Evolutionary conservation across 2,113 vertebrate genomes (phyloP).

Genomic region (Neomonachus schauinslandi): DNA sequence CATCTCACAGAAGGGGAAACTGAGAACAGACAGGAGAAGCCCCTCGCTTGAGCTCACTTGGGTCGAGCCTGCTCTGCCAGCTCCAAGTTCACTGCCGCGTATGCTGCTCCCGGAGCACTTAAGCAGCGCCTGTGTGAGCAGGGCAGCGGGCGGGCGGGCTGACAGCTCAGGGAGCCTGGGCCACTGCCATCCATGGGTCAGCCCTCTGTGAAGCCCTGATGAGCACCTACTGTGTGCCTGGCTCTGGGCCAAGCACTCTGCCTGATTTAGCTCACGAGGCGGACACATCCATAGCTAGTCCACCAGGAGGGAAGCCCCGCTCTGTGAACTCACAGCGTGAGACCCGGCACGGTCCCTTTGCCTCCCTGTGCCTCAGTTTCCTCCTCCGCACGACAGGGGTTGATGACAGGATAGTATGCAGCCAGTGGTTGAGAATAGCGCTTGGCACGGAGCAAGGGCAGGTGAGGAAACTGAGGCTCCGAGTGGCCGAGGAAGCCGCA

Average conservation of each 20-base stretch:
- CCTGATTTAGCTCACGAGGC: background rate
- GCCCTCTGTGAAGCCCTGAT: accelerated
- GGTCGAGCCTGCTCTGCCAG: background rate
- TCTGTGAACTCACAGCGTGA: background rate
- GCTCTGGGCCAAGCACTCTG: accelerated
- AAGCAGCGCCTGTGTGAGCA: accelerated
- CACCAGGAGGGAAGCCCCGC: background rate
- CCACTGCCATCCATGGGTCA: accelerated
- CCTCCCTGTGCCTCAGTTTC: background rate
- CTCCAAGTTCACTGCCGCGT: background rate
- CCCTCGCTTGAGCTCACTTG: accelerated
- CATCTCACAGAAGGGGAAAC: background rate
- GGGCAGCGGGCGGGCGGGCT: accelerated
- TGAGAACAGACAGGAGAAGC: background rate
- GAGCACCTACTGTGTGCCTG: background rate
- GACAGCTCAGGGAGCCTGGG: background rate
- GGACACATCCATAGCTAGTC: background rate
- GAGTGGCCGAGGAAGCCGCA: background rate
- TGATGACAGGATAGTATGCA: accelerated
- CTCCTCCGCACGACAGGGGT: accelerated
- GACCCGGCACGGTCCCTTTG: background rate
- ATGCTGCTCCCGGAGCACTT: accelerated
- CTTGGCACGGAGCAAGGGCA: background rate
- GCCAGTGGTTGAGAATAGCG: background rate
- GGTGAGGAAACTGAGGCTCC: background rate